Conservation (phyloP, 2,113 vertebrate genomes). For the Ancistrus triradiatus region DNA sequence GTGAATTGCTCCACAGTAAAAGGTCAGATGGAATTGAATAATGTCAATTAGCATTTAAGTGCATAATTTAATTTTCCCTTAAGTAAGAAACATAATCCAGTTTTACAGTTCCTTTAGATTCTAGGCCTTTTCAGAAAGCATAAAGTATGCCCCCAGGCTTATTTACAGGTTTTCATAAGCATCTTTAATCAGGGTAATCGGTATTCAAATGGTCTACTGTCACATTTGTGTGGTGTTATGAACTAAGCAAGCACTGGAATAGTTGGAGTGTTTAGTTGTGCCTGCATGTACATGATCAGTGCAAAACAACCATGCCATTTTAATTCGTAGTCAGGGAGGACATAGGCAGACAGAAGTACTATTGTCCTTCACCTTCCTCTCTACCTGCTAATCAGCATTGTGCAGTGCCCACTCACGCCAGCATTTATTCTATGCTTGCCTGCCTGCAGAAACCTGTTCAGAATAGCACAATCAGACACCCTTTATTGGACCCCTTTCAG, state of each 20-base stretch:
- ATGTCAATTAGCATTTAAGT: conserved; percentile 40
- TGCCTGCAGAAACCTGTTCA: conserved; percentile 20
- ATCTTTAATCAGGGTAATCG: conserved; percentile 17
- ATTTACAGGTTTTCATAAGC: neutral
- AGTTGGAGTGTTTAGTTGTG: neutral
- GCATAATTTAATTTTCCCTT: conserved; percentile 10
- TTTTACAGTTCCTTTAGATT: conserved; percentile 27
- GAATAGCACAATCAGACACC: conserved; percentile 13
- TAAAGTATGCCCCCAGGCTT: neutral
- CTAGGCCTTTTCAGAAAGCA: neutral
- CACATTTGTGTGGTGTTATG: too few relatives aligned
- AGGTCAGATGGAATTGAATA: conserved; percentile 49
- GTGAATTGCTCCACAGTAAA: conserved; percentile 46
- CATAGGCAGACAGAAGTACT: conserved; percentile 15
- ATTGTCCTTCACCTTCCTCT: conserved; percentile 39
- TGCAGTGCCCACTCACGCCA: conserved; percentile 22
- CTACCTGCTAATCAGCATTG: conserved; percentile 33
- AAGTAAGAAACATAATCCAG: conserved; percentile 33
- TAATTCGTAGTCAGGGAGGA: conserved; percentile 30
- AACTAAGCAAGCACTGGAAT: too few relatives aligned
- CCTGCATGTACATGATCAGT: neutral
- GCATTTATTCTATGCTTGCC: conserved; percentile 25
- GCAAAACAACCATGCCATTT: neutral
- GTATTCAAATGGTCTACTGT: too few relatives aligned
- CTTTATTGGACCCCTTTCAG: conserved; percentile 57